Percentiles rank a stretch among this genome's conserved stretches.
Evolutionary conservation across 2,888 invertebrate genomes (phyloP).

Genomic region (Troides helena): DNA sequence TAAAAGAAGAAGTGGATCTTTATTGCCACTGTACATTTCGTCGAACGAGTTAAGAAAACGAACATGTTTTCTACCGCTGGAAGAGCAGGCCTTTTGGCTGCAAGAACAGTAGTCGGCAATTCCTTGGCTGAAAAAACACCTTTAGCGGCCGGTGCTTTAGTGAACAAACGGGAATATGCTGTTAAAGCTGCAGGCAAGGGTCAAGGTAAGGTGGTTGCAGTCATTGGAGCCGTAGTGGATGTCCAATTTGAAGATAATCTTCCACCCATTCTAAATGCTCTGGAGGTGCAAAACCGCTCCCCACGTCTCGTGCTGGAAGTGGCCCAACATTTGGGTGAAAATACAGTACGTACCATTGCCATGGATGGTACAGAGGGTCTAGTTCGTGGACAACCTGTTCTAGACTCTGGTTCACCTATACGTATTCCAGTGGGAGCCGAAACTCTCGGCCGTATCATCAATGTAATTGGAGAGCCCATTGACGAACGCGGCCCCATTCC

Average conservation of each 20-base stretch:
- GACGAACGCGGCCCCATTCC: conserved; percentile 94
- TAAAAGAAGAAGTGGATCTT: conserved; percentile 60
- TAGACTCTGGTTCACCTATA: conserved; percentile 93
- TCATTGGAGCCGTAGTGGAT: conserved; percentile 98
- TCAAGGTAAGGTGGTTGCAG: conserved; percentile 91
- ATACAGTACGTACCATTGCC: conserved; percentile 94
- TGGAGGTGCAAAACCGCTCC: conserved; percentile 92
- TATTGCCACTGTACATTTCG: conserved; percentile 50
- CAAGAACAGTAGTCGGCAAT: conserved; percentile 73
- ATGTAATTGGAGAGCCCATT: conserved; percentile 93
- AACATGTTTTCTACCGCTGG: conserved; percentile 78
- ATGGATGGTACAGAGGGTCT: conserved; percentile 97
- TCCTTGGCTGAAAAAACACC: conserved; percentile 79
- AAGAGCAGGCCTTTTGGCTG: conserved; percentile 74
- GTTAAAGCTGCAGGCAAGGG: conserved; percentile 48
- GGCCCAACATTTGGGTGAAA: conserved; percentile 95
- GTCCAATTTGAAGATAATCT: conserved; percentile 96
- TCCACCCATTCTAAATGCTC: conserved; percentile 96
- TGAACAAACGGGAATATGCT: conserved; percentile 65
- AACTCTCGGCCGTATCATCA: conserved; percentile 95
- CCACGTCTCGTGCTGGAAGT: conserved; percentile 92
- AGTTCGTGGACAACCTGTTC: conserved; percentile 90
- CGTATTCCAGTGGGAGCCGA: conserved; percentile 94
- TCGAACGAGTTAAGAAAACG: conserved; percentile 53
- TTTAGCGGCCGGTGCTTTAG: conserved; percentile 65